phyloP scores from a whole-genome alignment of 2,113 vertebrate species.

The Aleadryas rufinucha region DNA sequence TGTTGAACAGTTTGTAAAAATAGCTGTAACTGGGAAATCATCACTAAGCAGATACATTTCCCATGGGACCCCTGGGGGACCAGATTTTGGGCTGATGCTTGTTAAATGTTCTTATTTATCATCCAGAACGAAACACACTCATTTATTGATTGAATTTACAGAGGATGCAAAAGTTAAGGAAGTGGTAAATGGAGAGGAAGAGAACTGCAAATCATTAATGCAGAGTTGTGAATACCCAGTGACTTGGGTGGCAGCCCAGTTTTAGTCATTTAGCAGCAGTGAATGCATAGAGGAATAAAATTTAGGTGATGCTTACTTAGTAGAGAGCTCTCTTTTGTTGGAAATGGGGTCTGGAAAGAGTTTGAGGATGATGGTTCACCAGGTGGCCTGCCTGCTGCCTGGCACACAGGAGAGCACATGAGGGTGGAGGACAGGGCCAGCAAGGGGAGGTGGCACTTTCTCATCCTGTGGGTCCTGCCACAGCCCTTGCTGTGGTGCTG shows the following conservation, averaged over 20 bases:
- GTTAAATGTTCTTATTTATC: not conserved
- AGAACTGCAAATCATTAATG: not conserved
- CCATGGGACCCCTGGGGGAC: not conserved
- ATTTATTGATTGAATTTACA: not conserved
- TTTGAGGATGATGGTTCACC: not conserved
- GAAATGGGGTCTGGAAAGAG: not conserved
- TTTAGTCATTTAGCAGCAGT: not conserved
- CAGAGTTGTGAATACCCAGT: not conserved
- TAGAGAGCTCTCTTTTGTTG: not conserved
- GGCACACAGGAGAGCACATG: not conserved
- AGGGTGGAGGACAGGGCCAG: not conserved
- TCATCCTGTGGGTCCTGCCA: fast-evolving
- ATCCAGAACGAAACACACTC: not conserved
- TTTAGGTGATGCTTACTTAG: not conserved
- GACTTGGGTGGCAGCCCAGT: not conserved
- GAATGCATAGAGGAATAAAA: not conserved
- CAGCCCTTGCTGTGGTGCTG: not conserved
- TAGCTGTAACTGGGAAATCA: constrained; percentile 1
- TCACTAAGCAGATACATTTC: not conserved
- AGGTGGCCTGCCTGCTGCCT: not conserved
- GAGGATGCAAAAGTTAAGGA: not conserved
- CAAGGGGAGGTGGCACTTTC: not conserved
- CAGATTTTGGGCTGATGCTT: not conserved
- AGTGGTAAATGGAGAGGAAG: not conserved
- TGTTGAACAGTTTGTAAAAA: constrained; percentile 6